phyloP scores from a whole-genome alignment of 2,888 invertebrate genomes.

The Pollenia griseotomentosa region DNA sequence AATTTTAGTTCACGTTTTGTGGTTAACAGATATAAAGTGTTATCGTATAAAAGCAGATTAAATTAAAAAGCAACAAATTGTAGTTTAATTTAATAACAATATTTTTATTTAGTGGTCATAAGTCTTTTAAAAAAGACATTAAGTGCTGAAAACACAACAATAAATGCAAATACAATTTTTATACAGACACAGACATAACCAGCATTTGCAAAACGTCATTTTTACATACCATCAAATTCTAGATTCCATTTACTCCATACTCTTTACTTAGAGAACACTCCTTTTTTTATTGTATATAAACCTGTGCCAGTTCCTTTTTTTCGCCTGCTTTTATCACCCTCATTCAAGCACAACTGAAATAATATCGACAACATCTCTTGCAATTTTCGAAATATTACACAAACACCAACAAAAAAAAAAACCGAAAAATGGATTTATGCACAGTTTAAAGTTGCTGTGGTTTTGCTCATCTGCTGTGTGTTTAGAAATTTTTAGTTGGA shows the following conservation, averaged over 20 bases:
- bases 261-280: background rate
- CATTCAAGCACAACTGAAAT: constrained; percentile 52
- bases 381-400: constrained; percentile 9
- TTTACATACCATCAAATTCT: constrained; percentile 5
- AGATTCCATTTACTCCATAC: background rate
- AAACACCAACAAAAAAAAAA: constrained; percentile 8
- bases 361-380: constrained; percentile 52
- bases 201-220: constrained; percentile 1
- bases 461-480: constrained; percentile 2
- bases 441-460: constrained; percentile 43
- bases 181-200: constrained; percentile 40
- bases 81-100: constrained; percentile 61
- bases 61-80: constrained; percentile 49
- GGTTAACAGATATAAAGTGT: too few relatives aligned
- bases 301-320: background rate
- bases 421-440: constrained; percentile 24
- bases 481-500: constrained; percentile 7
- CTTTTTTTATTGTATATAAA: background rate
- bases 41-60: background rate
- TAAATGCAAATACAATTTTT: constrained; percentile 44
- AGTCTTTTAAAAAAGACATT: constrained; percentile 36
- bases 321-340: background rate
- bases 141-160: background rate
- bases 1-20: constrained; percentile 21
- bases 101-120: constrained; percentile 66